Evolutionary conservation across 2,888 invertebrate genomes (phyloP).

Genomic region (Cheilosia grossa): DNA sequence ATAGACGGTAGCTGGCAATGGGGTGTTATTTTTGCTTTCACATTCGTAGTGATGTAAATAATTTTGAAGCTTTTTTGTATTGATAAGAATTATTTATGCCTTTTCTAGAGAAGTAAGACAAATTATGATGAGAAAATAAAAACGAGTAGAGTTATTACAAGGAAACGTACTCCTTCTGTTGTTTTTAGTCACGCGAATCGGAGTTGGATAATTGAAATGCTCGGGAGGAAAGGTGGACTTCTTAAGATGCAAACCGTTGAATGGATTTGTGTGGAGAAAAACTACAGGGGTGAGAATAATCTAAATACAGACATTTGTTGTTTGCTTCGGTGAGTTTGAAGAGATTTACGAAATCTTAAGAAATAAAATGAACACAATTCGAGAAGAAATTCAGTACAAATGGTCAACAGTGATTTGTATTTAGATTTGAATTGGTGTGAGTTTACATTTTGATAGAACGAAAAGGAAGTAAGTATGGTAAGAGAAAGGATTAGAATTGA

Average conservation of each 20-base stretch:
- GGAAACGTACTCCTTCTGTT: conserved; percentile 45
- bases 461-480: neutral
- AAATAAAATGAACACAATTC: conserved; percentile 31
- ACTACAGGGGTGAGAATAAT: conserved; percentile 30
- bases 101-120: conserved; percentile 56
- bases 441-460: neutral
- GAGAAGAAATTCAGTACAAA: neutral
- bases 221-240: conserved; percentile 1
- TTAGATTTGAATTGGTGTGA: neutral
- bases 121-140: conserved; percentile 53
- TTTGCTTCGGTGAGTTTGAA: conserved; percentile 51
- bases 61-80: conserved; percentile 64
- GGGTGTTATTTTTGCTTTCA: conserved; percentile 22
- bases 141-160: conserved; percentile 55
- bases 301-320: conserved; percentile 28
- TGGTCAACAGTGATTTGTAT: conserved; percentile 11
- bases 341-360: conserved; percentile 44
- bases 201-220: conserved; percentile 29
- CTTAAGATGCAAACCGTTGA: conserved; percentile 10
- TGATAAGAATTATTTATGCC: conserved; percentile 68
- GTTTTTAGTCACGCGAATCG: conserved; percentile 49
- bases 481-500: neutral
- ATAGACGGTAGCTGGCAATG: neutral
- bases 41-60: conserved; percentile 64
- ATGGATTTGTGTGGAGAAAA: conserved; percentile 9